Evolutionary conservation across 2,888 invertebrate species (phyloP).

Genomic region (Drosophila paramelanica): DNA sequence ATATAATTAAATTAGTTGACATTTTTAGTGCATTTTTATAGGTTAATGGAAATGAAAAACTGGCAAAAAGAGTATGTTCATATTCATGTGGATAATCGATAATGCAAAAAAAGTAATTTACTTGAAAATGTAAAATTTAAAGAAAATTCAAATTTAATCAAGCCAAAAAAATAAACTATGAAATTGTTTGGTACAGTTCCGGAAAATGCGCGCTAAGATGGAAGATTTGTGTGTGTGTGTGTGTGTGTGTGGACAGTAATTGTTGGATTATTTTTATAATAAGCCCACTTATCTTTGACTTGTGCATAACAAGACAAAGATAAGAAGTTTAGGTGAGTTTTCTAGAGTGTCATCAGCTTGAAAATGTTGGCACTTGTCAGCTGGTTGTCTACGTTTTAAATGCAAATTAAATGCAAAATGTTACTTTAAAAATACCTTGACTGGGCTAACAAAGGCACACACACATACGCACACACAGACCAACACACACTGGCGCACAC

Average conservation of each 20-base stretch:
- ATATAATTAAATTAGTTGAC: too few relatives aligned
- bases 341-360: slow-evolving; percentile 11
- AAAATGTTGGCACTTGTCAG: slow-evolving; percentile 51
- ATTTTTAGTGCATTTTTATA: too few relatives aligned
- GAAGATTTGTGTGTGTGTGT: too few relatives aligned
- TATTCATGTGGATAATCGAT: too few relatives aligned
- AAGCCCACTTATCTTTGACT: not conserved
- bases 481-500: slow-evolving; percentile 4
- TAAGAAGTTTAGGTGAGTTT: slow-evolving; percentile 10
- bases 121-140: too few relatives aligned
- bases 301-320: slow-evolving; percentile 1
- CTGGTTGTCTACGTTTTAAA: slow-evolving; percentile 60
- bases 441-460: slow-evolving; percentile 19
- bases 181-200: too few relatives aligned
- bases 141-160: too few relatives aligned
- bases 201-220: too few relatives aligned
- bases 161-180: too few relatives aligned
- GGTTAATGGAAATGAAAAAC: too few relatives aligned
- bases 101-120: too few relatives aligned
- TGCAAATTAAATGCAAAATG: slow-evolving; percentile 74
- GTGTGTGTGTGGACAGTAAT: not conserved
- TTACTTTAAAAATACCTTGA: slow-evolving; percentile 50
- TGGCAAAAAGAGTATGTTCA: too few relatives aligned
- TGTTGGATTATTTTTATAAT: slow-evolving; percentile 1
- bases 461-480: slow-evolving; percentile 13